A percentile compares a stretch with the other conserved stretches of the same genome.
Evolutionary conservation across 35 echinoderm and acorn worm species (phyloP).

Genomic region (Lytechinus variegatus): DNA sequence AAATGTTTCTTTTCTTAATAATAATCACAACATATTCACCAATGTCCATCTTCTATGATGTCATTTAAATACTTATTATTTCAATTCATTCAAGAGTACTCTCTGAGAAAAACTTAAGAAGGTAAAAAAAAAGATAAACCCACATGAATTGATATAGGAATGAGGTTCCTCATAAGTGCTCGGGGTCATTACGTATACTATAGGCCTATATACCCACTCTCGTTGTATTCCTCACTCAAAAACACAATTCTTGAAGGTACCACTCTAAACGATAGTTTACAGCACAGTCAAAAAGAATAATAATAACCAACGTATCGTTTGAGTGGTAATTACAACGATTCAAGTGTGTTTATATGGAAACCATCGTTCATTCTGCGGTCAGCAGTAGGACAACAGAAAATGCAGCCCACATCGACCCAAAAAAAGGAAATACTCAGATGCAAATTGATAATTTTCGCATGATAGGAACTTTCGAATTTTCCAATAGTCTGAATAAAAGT

Average conservation of each 20-base stretch:
- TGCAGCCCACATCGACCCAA: neutral
- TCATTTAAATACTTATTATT: neutral
- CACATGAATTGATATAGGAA: neutral
- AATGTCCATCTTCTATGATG: neutral
- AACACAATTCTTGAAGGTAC: neutral
- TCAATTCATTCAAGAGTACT: neutral
- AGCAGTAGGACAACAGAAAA: neutral
- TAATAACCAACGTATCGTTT: neutral
- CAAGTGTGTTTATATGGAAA: neutral
- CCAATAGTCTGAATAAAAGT: neutral
- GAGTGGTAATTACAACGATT: conserved; percentile 1
- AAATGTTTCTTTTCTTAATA: no score
- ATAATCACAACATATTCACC: neutral
- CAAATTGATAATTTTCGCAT: neutral
- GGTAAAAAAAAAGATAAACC: neutral
- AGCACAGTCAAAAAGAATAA: neutral
- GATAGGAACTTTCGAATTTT: neutral
- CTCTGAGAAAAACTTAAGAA: neutral
- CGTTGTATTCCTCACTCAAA: neutral
- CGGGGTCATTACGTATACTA: neutral
- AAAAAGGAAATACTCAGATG: neutral
- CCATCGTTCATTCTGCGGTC: conserved; percentile 7
- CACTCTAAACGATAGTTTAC: neutral
- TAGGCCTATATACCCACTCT: neutral
- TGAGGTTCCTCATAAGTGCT: neutral